These are phyloP conservation scores for Chrysocyon brachyurus DNA, from an alignment of 2,797 vertebrate species.

Conservation along the genomic window DNA sequence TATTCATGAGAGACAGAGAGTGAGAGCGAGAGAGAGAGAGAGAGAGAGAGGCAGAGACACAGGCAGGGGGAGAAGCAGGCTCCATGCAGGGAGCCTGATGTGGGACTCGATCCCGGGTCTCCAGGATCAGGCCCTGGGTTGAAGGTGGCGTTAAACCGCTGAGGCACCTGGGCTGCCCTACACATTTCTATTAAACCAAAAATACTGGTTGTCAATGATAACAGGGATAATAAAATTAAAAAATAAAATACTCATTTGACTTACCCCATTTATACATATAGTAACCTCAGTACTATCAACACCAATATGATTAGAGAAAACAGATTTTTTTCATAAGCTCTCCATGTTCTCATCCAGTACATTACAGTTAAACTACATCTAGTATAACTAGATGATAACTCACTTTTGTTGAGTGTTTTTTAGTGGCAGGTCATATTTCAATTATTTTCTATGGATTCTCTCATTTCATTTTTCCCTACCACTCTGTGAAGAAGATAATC, in stretches of 20 bases:
- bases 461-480: slow-evolving; percentile 8
- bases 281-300: background rate
- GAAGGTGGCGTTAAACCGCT: too few species aligned
- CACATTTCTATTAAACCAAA: background rate
- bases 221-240: slow-evolving; percentile 31
- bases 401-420: slow-evolving; percentile 36
- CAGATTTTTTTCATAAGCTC: background rate
- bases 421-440: background rate
- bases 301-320: background rate
- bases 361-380: background rate
- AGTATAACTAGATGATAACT: background rate
- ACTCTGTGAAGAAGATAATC: background rate
- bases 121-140: too few species aligned
- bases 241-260: slow-evolving; percentile 37
- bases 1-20: too few species aligned
- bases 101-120: too few species aligned
- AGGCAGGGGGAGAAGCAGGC: too few species aligned
- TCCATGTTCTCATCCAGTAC: background rate
- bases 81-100: too few species aligned
- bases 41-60: too few species aligned
- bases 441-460: background rate
- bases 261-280: background rate
- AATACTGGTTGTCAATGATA: slow-evolving; percentile 27
- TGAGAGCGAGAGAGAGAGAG: too few species aligned
- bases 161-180: background rate